Base-by-base conservation (phyloP, 2,888 invertebrate species). In the Spicauda simplicius region DNA sequence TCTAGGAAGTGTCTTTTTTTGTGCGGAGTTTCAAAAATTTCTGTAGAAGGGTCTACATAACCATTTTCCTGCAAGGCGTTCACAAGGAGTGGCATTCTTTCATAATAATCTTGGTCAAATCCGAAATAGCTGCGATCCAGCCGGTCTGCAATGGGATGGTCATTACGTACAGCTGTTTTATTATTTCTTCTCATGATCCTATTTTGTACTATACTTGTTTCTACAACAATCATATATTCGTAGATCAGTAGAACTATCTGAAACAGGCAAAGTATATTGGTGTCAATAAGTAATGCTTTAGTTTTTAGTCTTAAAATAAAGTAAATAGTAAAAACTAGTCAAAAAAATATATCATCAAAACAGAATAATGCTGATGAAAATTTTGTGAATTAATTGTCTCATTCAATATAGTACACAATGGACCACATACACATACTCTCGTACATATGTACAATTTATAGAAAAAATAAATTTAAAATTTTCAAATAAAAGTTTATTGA, bases 171-270 rank as follows among this genome's bases (percentile, higher is more conserved):
- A 58, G 20, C 37, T 74, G 59, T 76, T 73, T 65, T 78, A 70
- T 76, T 78, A 70, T 76, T 78, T 69, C 69, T 79, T 70, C 80
- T 77, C 53, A 69, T 65, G 62, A 66, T 71, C 65, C 71, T 82
- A 65, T 75, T 89, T 88, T 90, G 90, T 90, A 90, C 86, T 87
- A 82, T 76, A 74, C 77, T 87, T 76, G 87, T 86, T 87, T 91
- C 91, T 87, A 91, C 90, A 76, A 88, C 89, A 84, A 92, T 89
- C 78, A 86, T 82, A 78, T 92, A 90, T 80, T 93, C 93, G 83
- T 90, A 93, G 86, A 92, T 91, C 73, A 93, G 89, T 85, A 93
- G 85, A 87, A 92, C 89, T 84, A 89, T 86, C 92, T 93, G 91
- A 64, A 92, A 91, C 76, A 77, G n/a, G n/a, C 25, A 45, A 45